Evolutionary conservation across 2,113 vertebrate species (phyloP), one percentile per base, ranked within the genome.

Genomic region (Pelobates fuscus): DNA sequence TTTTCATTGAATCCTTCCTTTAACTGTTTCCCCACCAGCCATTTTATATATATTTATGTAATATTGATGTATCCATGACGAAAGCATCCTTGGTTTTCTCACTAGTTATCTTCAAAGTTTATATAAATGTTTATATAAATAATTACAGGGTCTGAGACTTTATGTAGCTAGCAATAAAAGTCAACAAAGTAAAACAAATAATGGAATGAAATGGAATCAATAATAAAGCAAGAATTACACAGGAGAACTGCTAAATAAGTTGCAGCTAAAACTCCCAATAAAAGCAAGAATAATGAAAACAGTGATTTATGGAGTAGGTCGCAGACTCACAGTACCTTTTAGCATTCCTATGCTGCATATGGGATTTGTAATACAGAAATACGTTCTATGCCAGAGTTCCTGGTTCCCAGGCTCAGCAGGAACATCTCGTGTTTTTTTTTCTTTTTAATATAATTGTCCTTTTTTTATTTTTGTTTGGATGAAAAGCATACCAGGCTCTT

Each of bases 401-500:
- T 62, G 3, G n/a, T 72, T 64, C 70, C 52, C 70, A 37, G 60
- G 12, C 59, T 27, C 26, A 30, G 20, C 21, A n/a, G 25, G 23
- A 29, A 32, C 17, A 15, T 52, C 25, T 66, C 25, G 5, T 43
- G 20, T 26, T 67, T 12, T 67, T 52, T 67, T 67, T 27, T 27
- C 52, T 46, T 18, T 65, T 43, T 18, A 32, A 11, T 17, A 24
- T 15, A 43, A 8, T n/a, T 52, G 11, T 20, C 3, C 3, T 49
- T 49, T 8, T 49, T 10, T 57, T 60, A 44, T 71, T 61, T 29
- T 71, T 72, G 8, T 52, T 25, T 44, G 23, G 54, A 43, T 41
- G 12, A 8, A 67, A 66, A 71, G 44, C 37, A 55, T 55, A 20
- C 12, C 4, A 65, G 21, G 27, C 27, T 60, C 25, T 18, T 60